Base-by-base conservation (phyloP, 1,140 invertebrate genomes). In the Caenorhabditis brenneri region DNA sequence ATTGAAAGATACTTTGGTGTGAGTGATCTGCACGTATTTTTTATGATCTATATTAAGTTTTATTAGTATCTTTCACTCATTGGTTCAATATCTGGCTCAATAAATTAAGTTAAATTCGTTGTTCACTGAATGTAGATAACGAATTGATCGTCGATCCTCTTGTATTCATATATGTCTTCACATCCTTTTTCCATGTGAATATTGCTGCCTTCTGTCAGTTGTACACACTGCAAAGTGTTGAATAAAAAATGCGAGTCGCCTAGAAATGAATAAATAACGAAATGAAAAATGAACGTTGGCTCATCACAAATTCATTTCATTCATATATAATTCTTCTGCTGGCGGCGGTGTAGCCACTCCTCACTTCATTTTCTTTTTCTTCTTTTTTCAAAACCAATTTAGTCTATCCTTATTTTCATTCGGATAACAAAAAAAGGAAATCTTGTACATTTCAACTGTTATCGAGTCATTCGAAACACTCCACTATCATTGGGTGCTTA, bases 231-330 rank as follows among this genome's bases (percentile, higher is more conserved):
- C 33, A 74, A 55, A 74, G 65, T 74, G 65, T 24, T 74, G 65
- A 74, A 74, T 74, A 74, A 74, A 42, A 74, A 74, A 74, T 74
- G n/a, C 0, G 36, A 6, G 1, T 9, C 22, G 53, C 65, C 22
- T 74, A 15, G 36, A 74, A 74, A 74, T 74, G 65, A 74, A 74
- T 74, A 74, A 74, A 74, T 74, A 74, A 74, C 65, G 65, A 74
- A 74, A 74, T 74, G 65, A 74, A 74, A 74, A 74, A 74, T 74
- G 65, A 74, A 74, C 65, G 65, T 74, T 74, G 65, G 65, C 65
- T 74, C 33, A 74, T 74, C 33, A 74, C 65, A 74, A 74, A 74
- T 74, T 74, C 65, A 74, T 74, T 74, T 74, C 65, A 74, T 74
- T 74, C 65, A 74, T 74, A 74, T 74, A 74, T 74, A 74, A 74